A percentile compares a stretch with the other conserved stretches of the same genome.
These are phyloP conservation scores for Vimba vimba DNA, from an alignment of 2,113 vertebrate species.

Conservation along the genomic window DNA sequence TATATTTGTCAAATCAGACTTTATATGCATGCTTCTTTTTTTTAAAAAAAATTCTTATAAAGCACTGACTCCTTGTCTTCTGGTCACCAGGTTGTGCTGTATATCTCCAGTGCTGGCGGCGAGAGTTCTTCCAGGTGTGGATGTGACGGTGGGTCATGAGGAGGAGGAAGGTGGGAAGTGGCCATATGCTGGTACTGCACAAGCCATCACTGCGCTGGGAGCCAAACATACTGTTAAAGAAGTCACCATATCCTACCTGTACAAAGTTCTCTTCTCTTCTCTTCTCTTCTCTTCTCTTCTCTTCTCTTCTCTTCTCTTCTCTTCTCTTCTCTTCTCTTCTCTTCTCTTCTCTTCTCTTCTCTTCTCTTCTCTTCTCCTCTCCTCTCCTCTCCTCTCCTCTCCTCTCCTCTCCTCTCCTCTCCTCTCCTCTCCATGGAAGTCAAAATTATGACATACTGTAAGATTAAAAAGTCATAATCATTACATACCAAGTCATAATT, in stretches of 20 bases:
- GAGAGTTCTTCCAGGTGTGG: constrained; percentile 80
- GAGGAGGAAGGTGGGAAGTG: constrained; percentile 85
- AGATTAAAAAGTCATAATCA: neutral
- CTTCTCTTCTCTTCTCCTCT: neutral
- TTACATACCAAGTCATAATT: neutral
- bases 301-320: neutral
- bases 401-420: neutral
- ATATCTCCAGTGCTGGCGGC: constrained; percentile 87
- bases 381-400: neutral
- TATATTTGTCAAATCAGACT: neutral
- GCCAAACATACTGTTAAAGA: constrained; percentile 82
- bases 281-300: neutral
- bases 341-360: neutral
- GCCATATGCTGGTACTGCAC: constrained; percentile 82
- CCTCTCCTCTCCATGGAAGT: no score
- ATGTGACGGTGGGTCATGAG: constrained; percentile 88
- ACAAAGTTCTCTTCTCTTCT: constrained; percentile 55
- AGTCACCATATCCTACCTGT: constrained; percentile 83
- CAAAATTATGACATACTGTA: neutral
- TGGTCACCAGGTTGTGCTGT: constrained; percentile 62
- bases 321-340: neutral
- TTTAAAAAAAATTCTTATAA: no score
- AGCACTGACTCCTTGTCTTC: neutral
- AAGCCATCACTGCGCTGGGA: constrained; percentile 83
- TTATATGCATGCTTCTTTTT: neutral